Conservation (phyloP, 2,797 vertebrate species). For the Epinephelus malabaricus region DNA sequence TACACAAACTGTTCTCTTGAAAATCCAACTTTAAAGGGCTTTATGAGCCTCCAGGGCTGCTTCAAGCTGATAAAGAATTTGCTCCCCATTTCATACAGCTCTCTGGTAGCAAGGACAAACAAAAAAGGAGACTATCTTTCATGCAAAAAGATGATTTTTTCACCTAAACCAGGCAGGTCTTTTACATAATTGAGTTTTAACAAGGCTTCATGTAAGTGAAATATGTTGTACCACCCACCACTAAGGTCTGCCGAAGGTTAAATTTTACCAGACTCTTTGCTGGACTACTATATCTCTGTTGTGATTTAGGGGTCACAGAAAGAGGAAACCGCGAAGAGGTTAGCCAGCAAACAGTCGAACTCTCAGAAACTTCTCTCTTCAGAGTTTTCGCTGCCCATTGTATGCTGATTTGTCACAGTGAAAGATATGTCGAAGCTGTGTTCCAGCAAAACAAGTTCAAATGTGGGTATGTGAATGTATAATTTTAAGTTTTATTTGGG, state of each 20-base stretch:
- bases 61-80: constrained; percentile 57
- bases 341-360: constrained; percentile 74
- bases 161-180: constrained; percentile 45
- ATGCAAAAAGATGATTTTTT: constrained; percentile 50
- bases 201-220: constrained; percentile 68
- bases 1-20: constrained; percentile 86
- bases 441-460: constrained; percentile 25
- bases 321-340: constrained; percentile 79
- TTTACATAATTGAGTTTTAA: constrained; percentile 74
- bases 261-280: constrained; percentile 73
- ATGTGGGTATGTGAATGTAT: constrained; percentile 7
- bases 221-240: constrained; percentile 74
- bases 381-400: constrained; percentile 40
- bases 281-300: constrained; percentile 68
- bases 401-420: constrained; percentile 59
- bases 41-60: constrained; percentile 74
- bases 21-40: constrained; percentile 79
- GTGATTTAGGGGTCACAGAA: constrained; percentile 77
- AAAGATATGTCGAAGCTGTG: constrained; percentile 25
- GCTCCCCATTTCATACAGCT: constrained; percentile 57
- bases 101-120: constrained; percentile 67
- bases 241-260: constrained; percentile 76
- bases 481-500: constrained; percentile 2
- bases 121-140: constrained; percentile 42
- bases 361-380: constrained; percentile 51